Evolutionary conservation across 2,888 invertebrate genomes (phyloP), one percentile per base, ranked within the genome.

Genomic region (Tipula vernalis): DNA sequence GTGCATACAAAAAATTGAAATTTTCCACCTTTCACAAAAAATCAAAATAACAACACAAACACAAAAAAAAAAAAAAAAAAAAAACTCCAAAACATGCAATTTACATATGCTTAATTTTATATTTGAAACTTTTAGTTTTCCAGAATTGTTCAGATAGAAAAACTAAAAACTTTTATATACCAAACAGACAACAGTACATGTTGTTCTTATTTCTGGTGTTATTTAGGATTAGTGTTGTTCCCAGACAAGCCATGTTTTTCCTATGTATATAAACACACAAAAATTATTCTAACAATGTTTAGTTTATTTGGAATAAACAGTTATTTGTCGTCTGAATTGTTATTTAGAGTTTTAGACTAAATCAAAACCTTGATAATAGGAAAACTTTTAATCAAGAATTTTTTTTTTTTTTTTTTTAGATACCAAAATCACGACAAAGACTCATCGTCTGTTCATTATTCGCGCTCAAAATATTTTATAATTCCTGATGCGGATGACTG

Each of bases 11-110:
- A 57, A 57, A 57, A 71, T 28, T 18, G 28, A 10, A 71, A 10
- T 71, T 71, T 71, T 71, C 71, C 71, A 71, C 71, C 71, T 71
- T 71, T 71, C 71, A 71, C 71, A 71, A 71, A 71, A 71, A 71
- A 71, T 71, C 51, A 51, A 51, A 51, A 51, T 51, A 15, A 51
- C 6, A 51, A n/a, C 5, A 51, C 10, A 44, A 44, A n/a, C n/a
- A n/a, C n/a, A n/a, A n/a, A n/a, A n/a, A n/a, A n/a, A 42, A 12
- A 6, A 44, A 44, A 6, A 44, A 44, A 0, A n/a, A 51, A 13
- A 51, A 51, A 51, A 5, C 51, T 51, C 5, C 51, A 15, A 51
- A 51, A 51, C 51, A 51, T 51, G 51, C 51, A 51, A 51, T 51
- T 51, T 51, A 51, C 51, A 51, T 51, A 51, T 51, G 51, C 51